phyloP scores from a whole-genome alignment of 2,113 vertebrate species.

The Sorex fumeus region DNA sequence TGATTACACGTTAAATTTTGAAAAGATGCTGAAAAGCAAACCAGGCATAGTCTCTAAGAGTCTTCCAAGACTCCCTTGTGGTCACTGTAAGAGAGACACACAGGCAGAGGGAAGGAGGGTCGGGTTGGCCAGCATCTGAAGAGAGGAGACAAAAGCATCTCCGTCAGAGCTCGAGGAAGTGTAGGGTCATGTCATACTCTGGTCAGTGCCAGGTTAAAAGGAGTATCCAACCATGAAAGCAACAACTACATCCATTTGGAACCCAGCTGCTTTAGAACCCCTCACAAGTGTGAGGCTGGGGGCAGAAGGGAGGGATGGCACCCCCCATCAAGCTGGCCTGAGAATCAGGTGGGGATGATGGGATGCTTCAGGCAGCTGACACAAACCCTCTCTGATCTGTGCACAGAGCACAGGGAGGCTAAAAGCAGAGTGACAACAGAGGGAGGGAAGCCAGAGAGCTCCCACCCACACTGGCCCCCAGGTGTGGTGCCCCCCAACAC shows the following conservation, averaged over 20 bases:
- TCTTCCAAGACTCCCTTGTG: neutral
- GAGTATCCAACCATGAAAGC: constrained; percentile 27
- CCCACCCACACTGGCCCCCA: neutral
- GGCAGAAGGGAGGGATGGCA: neutral
- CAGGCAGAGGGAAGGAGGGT: neutral
- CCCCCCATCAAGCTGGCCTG: neutral
- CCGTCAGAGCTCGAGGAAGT: neutral
- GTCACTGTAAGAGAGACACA: neutral
- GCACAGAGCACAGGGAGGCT: constrained; percentile 5
- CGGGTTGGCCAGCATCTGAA: neutral
- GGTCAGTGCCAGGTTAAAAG: neutral
- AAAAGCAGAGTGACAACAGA: constrained; percentile 19
- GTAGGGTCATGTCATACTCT: neutral
- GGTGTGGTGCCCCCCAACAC: neutral
- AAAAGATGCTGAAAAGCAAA: constrained; percentile 34
- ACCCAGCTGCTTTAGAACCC: neutral
- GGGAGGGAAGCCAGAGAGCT: constrained; percentile 1
- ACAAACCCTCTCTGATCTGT: neutral
- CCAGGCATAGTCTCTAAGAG: neutral
- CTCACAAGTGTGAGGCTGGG: neutral
- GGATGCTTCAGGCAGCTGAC: neutral
- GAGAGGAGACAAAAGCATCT: neutral
- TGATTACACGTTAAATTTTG: neutral
- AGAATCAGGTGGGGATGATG: neutral
- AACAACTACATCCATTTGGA: neutral